phyloP scores from a whole-genome alignment of 2,888 invertebrate species.

The Callyntrura guangdongensis region DNA sequence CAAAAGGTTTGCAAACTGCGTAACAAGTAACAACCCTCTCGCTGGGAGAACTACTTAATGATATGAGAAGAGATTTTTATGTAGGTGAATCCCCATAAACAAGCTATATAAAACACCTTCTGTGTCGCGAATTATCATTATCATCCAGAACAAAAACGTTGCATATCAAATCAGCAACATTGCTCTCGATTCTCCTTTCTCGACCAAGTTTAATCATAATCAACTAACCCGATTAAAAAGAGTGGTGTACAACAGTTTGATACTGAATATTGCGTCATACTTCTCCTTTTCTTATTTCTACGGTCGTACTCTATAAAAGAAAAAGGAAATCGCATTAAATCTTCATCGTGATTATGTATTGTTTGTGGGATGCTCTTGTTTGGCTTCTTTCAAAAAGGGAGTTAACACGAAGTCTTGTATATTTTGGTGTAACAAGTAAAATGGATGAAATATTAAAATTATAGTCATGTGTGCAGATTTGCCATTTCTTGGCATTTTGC shows the following conservation, averaged over 20 bases:
- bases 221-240: neutral
- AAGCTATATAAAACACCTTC: constrained; percentile 23
- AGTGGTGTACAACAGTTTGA: constrained; percentile 6
- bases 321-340: constrained; percentile 64
- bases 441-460: neutral
- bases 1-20: neutral
- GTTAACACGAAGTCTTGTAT: constrained; percentile 25
- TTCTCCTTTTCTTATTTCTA: constrained; percentile 22
- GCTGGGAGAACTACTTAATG: constrained; percentile 1
- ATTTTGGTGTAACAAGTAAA: neutral
- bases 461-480: neutral
- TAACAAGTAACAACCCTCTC: neutral
- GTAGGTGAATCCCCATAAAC: constrained; percentile 8
- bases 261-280: constrained; percentile 38
- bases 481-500: neutral
- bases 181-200: constrained; percentile 26
- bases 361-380: constrained; percentile 14
- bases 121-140: neutral
- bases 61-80: constrained; percentile 23
- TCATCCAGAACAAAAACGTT: neutral
- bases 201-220: constrained; percentile 44
- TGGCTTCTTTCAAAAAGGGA: constrained; percentile 29
- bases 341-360: constrained; percentile 11
- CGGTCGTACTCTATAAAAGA: neutral
- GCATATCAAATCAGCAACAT: constrained; percentile 1